Evolutionary conservation across 35 echinoderm and acorn worm genomes (phyloP).

Genomic region (Lytechinus pictus): DNA sequence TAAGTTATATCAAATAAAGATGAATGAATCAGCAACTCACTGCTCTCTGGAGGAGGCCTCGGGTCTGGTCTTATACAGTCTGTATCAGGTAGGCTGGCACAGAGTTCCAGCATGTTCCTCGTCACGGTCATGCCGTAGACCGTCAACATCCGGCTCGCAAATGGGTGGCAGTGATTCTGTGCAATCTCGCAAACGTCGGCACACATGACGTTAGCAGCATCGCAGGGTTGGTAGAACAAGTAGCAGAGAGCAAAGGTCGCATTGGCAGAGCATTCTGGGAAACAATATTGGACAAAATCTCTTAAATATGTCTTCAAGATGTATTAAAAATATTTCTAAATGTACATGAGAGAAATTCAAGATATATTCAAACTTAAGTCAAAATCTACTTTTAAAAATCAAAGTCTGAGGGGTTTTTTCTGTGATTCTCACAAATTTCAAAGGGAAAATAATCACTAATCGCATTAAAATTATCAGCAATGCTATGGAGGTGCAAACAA

Average conservation of each 20-base stretch:
- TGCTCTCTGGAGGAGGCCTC: background rate
- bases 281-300: too few species aligned
- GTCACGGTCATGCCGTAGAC: background rate
- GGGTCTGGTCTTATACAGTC: background rate
- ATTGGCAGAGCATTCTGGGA: slow-evolving; percentile 22
- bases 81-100: slow-evolving; percentile 21
- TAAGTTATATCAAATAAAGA: too few species aligned
- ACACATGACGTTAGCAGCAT: slow-evolving; percentile 41
- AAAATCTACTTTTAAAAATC: too few species aligned
- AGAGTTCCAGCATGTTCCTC: slow-evolving; percentile 37
- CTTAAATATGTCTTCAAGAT: too few species aligned
- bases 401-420: too few species aligned
- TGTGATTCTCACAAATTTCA: too few species aligned
- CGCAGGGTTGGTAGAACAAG: slow-evolving; percentile 66
- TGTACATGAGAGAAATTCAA: too few species aligned
- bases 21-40: slow-evolving; percentile 24
- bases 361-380: too few species aligned
- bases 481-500: too few species aligned
- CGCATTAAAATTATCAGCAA: too few species aligned
- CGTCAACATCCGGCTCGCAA: slow-evolving; percentile 24
- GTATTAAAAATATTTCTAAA: too few species aligned
- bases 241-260: slow-evolving; percentile 62
- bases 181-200: slow-evolving; percentile 44
- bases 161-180: slow-evolving; percentile 38
- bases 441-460: too few species aligned